Conservation (phyloP, 1,140 invertebrate species). For the Spodoptera frugiperda region DNA sequence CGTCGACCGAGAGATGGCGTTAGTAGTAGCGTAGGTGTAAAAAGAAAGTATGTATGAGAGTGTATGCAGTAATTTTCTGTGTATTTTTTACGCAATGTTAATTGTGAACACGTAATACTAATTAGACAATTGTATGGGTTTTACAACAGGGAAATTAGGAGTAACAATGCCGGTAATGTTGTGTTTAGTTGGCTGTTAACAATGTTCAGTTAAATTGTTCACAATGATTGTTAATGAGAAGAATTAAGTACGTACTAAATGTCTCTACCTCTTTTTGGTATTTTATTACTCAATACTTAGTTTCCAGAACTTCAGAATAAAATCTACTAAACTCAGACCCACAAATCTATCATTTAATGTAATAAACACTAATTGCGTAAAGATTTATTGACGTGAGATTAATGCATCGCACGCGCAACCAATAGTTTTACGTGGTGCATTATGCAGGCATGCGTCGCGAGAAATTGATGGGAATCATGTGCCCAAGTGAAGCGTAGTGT, state of each 20-base stretch:
- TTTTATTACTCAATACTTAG: too few species aligned
- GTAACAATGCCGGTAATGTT: not conserved
- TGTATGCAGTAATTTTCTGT: slow-evolving; percentile 4
- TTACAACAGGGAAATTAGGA: slow-evolving; percentile 12
- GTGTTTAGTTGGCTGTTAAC: not conserved
- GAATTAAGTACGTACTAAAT: too few species aligned
- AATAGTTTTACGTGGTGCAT: not conserved
- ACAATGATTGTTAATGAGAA: too few species aligned
- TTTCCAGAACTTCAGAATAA: too few species aligned
- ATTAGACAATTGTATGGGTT: slow-evolving; percentile 31
- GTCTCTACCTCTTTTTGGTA: too few species aligned
- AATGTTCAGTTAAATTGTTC: too few species aligned
- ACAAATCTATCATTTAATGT: too few species aligned
- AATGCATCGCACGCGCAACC: too few species aligned
- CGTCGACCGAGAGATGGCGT: slow-evolving; percentile 2
- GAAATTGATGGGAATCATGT: not conserved
- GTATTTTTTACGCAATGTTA: slow-evolving; percentile 12
- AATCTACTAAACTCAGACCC: too few species aligned
- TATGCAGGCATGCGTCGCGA: slow-evolving; percentile 2
- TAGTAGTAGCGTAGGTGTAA: not conserved
- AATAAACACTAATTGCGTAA: too few species aligned
- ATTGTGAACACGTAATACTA: slow-evolving; percentile 16
- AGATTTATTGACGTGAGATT: too few species aligned
- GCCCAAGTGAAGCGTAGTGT: too few species aligned
- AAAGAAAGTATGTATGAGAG: not conserved